These are phyloP conservation scores for Drosophila mauritiana DNA, from an alignment of 1,140 invertebrate species.

Conservation along the genomic window DNA sequence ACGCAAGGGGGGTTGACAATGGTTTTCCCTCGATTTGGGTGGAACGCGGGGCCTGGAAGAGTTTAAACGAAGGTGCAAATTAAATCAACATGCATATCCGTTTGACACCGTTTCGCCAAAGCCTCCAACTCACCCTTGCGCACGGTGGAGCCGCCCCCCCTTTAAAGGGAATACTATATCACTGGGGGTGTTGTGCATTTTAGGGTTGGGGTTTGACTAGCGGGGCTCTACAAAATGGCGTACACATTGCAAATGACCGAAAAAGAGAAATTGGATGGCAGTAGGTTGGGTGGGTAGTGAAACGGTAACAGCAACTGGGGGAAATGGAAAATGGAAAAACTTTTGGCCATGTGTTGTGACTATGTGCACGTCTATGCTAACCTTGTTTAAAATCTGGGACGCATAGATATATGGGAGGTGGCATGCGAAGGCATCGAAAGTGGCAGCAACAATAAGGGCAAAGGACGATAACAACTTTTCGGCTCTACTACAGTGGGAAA, in stretches of 20 bases:
- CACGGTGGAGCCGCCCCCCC: not conserved
- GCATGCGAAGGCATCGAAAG: constrained; percentile 33
- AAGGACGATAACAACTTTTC: constrained; percentile 26
- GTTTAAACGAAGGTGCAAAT: constrained; percentile 81
- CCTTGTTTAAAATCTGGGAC: constrained; percentile 61
- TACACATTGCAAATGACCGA: constrained; percentile 76
- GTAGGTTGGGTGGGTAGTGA: not conserved
- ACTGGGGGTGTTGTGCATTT: constrained; percentile 6
- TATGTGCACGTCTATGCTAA: constrained; percentile 24
- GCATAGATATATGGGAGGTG: constrained; percentile 43
- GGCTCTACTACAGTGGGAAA: not conserved
- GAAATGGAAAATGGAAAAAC: constrained; percentile 51
- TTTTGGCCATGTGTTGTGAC: constrained; percentile 39
- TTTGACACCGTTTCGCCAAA: constrained; percentile 77
- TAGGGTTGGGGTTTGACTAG: constrained; percentile 16
- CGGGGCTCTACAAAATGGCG: constrained; percentile 54
- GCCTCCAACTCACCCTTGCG: constrained; percentile 3
- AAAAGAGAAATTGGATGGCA: constrained; percentile 30
- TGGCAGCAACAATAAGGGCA: constrained; percentile 9
- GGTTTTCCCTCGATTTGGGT: not conserved
- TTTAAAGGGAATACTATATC: constrained; percentile 27
- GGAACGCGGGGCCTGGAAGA: constrained; percentile 14
- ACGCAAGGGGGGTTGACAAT: constrained; percentile 37
- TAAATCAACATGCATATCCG: constrained; percentile 83
- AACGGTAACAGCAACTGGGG: constrained; percentile 34